These are phyloP conservation scores for Bucorvus abyssinicus DNA, from an alignment of 2,797 vertebrate genomes.

Conservation along the genomic window DNA sequence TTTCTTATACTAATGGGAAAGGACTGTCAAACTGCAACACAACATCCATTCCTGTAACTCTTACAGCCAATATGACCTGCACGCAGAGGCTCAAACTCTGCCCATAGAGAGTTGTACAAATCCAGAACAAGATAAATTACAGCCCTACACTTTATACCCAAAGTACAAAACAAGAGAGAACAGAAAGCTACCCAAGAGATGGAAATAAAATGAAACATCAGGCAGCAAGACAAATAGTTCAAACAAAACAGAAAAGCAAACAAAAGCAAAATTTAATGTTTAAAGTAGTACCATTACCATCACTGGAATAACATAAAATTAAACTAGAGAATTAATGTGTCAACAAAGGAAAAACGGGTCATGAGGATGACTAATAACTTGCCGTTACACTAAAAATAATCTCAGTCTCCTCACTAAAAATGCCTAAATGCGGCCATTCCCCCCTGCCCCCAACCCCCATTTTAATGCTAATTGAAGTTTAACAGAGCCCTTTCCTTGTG, in stretches of 20 bases:
- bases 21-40: not conserved
- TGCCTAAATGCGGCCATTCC: not conserved
- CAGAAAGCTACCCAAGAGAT: not conserved
- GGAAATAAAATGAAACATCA: not conserved
- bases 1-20: not conserved
- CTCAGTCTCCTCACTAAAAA: not conserved
- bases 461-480: not conserved
- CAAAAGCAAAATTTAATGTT: not conserved
- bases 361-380: not conserved
- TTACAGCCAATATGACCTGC: not conserved
- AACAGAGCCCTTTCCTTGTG: not conserved
- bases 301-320: not conserved
- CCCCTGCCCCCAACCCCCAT: rapidly evolving
- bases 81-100: not conserved
- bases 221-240: not conserved
- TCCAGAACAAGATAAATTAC: not conserved
- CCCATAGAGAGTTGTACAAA: not conserved
- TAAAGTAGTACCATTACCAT: not conserved
- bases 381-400: not conserved
- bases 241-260: not conserved
- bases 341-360: not conserved
- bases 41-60: not conserved
- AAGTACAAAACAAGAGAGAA: not conserved
- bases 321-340: not conserved
- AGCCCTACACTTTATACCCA: not conserved